phyloP scores from a whole-genome alignment of 2,888 invertebrate species.

The Orthonychiurus folsomi region DNA sequence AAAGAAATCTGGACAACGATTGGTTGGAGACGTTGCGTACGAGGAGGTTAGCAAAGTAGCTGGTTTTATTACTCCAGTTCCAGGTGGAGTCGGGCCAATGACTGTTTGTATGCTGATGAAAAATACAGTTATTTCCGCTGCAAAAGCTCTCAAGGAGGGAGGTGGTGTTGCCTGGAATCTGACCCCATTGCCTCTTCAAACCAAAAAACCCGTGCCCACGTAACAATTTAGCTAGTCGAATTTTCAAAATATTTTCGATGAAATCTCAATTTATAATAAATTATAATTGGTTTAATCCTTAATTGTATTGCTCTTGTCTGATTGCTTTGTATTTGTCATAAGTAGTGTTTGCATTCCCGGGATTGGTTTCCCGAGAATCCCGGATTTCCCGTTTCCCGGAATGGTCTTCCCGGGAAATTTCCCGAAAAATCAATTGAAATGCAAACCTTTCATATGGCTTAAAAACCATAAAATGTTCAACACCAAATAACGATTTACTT shows the following conservation, averaged over 20 bases:
- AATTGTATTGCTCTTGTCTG: not conserved
- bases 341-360: too few relatives aligned
- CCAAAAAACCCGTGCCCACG: conserved; percentile 73
- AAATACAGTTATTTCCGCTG: conserved; percentile 82
- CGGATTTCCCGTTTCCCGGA: too few relatives aligned
- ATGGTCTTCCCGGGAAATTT: too few relatives aligned
- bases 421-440: too few relatives aligned
- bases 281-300: not conserved
- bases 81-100: conserved; percentile 94
- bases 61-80: conserved; percentile 85
- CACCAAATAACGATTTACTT: too few relatives aligned
- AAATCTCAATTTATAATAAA: not conserved
- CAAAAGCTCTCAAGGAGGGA: conserved; percentile 49
- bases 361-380: too few relatives aligned
- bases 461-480: too few relatives aligned
- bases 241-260: not conserved
- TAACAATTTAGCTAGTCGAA: conserved; percentile 43
- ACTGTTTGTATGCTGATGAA: conserved; percentile 96
- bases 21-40: conserved; percentile 94
- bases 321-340: too few relatives aligned
- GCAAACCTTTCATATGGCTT: too few relatives aligned
- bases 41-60: conserved; percentile 69
- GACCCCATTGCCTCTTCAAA: conserved; percentile 56
- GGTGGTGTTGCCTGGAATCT: conserved; percentile 62
- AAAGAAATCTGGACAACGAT: conserved; percentile 66